A percentile compares a stretch with the other conserved stretches of the same genome.
phyloP scores from a whole-genome alignment of 1,140 invertebrate species.

The Lepidurus apus region DNA sequence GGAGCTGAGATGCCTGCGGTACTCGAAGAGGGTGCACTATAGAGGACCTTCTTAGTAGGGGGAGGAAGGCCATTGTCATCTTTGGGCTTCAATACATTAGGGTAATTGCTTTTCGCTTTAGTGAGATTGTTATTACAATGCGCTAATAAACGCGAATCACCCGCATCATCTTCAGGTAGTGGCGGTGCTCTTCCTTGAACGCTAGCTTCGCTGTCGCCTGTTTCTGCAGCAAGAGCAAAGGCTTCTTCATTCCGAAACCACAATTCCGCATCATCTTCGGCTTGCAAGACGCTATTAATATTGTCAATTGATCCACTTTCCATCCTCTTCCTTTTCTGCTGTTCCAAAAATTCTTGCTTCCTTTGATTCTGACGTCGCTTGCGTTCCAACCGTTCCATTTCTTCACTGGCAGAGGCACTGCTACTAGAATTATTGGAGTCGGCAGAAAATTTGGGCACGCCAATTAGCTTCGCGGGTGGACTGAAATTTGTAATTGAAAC shows the following conservation, averaged over 20 bases:
- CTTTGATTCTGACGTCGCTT: constrained; percentile 34
- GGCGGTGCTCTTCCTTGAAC: neutral
- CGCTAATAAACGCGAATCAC: neutral
- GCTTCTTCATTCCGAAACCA: constrained; percentile 27
- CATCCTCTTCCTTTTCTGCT: constrained; percentile 25
- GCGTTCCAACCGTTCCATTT: constrained; percentile 25
- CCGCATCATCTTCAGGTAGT: neutral
- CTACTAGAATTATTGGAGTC: neutral
- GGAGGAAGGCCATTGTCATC: neutral
- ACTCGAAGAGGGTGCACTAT: neutral
- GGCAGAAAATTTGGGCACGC: neutral
- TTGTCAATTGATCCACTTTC: neutral
- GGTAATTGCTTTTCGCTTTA: neutral
- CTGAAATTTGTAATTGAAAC: neutral
- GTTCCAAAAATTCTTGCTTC: constrained; percentile 33
- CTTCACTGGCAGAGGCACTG: neutral
- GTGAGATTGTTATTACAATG: neutral
- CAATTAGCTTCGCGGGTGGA: no score
- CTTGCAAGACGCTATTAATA: neutral
- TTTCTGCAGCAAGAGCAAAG: neutral
- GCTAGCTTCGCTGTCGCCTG: neutral
- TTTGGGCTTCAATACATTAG: constrained; percentile 4
- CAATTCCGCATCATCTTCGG: constrained; percentile 7
- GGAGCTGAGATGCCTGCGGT: neutral
- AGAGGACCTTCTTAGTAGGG: neutral